Percentiles rank a stretch among this genome's conserved stretches.
Evolutionary conservation across 2,797 vertebrate genomes (phyloP).

Genomic region (Anomalospiza imberbis): DNA sequence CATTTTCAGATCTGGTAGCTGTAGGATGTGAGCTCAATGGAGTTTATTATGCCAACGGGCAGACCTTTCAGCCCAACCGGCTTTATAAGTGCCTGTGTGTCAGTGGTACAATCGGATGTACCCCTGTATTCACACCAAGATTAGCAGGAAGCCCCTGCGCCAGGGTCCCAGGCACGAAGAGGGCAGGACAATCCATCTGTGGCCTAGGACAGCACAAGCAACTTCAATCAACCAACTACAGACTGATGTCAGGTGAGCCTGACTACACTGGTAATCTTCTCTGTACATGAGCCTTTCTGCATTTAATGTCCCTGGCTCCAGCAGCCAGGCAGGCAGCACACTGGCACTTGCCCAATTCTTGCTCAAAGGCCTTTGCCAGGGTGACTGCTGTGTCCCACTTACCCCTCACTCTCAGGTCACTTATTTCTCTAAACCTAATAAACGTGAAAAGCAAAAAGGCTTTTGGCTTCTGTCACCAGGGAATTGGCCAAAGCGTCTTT

Average conservation of each 20-base stretch:
- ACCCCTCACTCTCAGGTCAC: constrained; percentile 25
- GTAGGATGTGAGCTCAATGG: constrained; percentile 93
- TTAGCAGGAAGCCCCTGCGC: constrained; percentile 71
- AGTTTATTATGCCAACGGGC: constrained; percentile 86
- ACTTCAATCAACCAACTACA: constrained; percentile 79
- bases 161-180: constrained; percentile 60
- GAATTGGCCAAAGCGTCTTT: not conserved
- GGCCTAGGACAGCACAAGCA: constrained; percentile 67
- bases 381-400: not conserved
- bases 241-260: constrained; percentile 85
- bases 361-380: not conserved
- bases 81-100: constrained; percentile 92
- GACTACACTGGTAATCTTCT: not conserved
- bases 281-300: not conserved
- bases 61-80: constrained; percentile 87
- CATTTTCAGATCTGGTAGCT: constrained; percentile 85
- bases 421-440: constrained; percentile 13
- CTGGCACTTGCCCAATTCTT: not conserved
- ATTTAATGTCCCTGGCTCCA: not conserved
- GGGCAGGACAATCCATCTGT: constrained; percentile 67
- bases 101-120: constrained; percentile 90
- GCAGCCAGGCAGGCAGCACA: not conserved
- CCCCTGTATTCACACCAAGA: constrained; percentile 82
- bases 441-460: not conserved
- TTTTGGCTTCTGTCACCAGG: not conserved